Percentiles rank a stretch among this genome's conserved stretches.
Conservation (phyloP, 2,113 vertebrate genomes). For the Pycnonotus jocosus region DNA sequence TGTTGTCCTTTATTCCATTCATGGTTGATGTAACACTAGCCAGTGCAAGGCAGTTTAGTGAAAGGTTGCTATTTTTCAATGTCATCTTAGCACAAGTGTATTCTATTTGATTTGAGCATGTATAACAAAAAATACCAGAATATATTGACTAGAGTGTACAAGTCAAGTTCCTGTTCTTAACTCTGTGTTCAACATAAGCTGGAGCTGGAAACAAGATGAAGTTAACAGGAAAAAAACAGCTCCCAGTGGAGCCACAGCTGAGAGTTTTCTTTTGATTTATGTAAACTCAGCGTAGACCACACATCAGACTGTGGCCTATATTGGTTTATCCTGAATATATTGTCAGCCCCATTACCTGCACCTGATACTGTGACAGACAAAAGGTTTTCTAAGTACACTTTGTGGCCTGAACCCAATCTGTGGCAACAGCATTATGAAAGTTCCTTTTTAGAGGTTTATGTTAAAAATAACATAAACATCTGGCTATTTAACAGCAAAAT, state of each 20-base stretch:
- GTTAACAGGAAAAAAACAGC: not conserved
- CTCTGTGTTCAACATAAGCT: not conserved
- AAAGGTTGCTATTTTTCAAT: not conserved
- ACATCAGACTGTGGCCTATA: not conserved
- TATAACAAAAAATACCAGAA: not conserved
- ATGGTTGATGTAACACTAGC: not conserved
- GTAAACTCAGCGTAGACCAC: not conserved
- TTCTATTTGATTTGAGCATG: not conserved
- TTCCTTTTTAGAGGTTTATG: not conserved
- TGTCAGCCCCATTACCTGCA: not conserved
- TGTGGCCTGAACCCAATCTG: not conserved
- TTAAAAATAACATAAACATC: not conserved
- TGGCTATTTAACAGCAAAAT: not conserved
- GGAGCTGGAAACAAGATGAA: not conserved
- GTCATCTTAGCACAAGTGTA: not conserved
- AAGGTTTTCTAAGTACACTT: not conserved
- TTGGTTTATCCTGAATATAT: not conserved
- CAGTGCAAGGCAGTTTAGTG: not conserved
- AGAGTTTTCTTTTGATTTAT: not conserved
- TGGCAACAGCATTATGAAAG: not conserved
- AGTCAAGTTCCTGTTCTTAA: not conserved
- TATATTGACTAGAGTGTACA: not conserved
- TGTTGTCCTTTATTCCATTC: not conserved
- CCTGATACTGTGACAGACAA: not conserved
- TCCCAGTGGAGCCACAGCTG: not conserved